Evolutionary conservation across 2,888 invertebrate species (phyloP).

Genomic region (Xestia c-nigrum): DNA sequence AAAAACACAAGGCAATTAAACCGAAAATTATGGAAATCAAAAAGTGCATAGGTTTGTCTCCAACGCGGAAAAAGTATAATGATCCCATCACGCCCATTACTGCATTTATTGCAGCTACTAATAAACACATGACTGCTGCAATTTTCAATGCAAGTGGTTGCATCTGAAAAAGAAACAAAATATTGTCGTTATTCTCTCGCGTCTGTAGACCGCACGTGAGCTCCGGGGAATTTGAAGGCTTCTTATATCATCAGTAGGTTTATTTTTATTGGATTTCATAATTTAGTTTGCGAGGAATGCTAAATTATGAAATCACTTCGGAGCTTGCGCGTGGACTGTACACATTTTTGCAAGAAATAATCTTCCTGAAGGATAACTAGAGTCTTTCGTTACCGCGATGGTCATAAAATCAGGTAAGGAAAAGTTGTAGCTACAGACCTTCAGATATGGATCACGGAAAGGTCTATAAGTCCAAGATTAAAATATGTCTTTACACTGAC

Average conservation of each 20-base stretch:
- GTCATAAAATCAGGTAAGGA: not conserved
- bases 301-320: too few species aligned
- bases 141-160: slow-evolving; percentile 28
- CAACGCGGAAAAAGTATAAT: slow-evolving; percentile 53
- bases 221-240: too few species aligned
- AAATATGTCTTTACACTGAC: slow-evolving; percentile 19
- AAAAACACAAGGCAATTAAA: slow-evolving; percentile 42
- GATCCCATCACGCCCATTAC: slow-evolving; percentile 41
- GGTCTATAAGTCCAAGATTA: slow-evolving; percentile 32
- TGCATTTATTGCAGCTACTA: slow-evolving; percentile 21
- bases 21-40: slow-evolving; percentile 37
- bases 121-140: slow-evolving; percentile 31
- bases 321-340: too few species aligned
- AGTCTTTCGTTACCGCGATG: not conserved
- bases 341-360: not conserved
- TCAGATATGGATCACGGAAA: slow-evolving; percentile 14
- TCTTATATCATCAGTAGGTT: too few species aligned
- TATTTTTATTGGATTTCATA: too few species aligned
- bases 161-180: slow-evolving; percentile 44
- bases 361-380: not conserved
- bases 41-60: slow-evolving; percentile 36
- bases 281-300: too few species aligned
- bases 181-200: not conserved
- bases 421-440: not conserved
- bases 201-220: not conserved